Base-by-base conservation (phyloP, 2,888 invertebrate species). In the Nycteola revayana region DNA sequence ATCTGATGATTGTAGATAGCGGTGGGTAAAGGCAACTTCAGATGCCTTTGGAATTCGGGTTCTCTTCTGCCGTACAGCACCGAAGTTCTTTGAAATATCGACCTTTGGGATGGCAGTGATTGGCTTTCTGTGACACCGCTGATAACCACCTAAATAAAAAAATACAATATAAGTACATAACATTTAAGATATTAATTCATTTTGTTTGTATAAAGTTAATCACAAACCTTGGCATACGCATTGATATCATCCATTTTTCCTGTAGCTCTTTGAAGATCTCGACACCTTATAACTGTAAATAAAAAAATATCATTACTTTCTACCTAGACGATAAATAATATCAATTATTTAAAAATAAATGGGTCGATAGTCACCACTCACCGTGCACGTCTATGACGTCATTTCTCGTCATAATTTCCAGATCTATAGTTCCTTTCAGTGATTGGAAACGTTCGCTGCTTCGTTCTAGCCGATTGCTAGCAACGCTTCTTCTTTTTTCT, bases 11-110 rank as follows among this genome's bases (percentile, higher is more conserved):
- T 81, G 60, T 92, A 91, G 14, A 81, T 57, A 20, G 87, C 84
- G 8, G 78, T 67, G 9, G 90, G 86, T 32, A 94, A 73, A 1
- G 93, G 92, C 52, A 95, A 90, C 58, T 91, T 91, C 64, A 96
- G 91, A 49, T 93, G 93, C 66, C 95, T 93, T 79, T 95, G 94
- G 77, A 96, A 96, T 61, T 92, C 92, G 1, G 96, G 95, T 62
- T 92, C 93, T 62, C 90, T 90, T 40, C 94, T 95, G 51, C 95
- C 94, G 32, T 93, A 92, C 46, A 95, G 93, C 4, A 96, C 95
- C 25, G 95, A 93, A 0, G 96, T 96, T 29, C 96, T 90, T 70
- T 95, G 95, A 61, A 88, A 94, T 90, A 69, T 92, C 74, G 73
- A 92, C 84, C 82, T 89, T 78, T 76, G 90, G 3, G 86, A 70